phyloP scores from a whole-genome alignment of 2,113 vertebrate species.

The Dolichotis patagonum region DNA sequence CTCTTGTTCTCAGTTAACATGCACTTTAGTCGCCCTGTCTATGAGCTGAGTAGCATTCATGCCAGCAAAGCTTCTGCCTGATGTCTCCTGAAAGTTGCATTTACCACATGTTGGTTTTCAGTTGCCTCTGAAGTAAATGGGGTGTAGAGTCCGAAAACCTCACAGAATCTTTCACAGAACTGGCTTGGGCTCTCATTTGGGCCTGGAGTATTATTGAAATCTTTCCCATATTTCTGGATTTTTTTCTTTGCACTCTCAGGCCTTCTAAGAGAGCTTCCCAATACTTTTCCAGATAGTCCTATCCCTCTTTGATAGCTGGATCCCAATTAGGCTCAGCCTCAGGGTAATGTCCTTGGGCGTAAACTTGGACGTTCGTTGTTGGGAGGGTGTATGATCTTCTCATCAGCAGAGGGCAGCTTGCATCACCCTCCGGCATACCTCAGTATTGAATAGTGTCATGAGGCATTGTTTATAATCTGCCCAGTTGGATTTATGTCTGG shows the following conservation, averaged over 20 bases:
- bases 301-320: not conserved
- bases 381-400: not conserved
- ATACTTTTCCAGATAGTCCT: not conserved
- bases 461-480: not conserved
- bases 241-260: not conserved
- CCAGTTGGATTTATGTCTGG: too few species aligned
- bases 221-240: not conserved
- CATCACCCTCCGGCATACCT: not conserved
- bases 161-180: not conserved
- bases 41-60: not conserved
- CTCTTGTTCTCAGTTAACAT: not conserved
- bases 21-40: not conserved
- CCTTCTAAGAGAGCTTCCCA: not conserved
- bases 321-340: not conserved
- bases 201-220: not conserved
- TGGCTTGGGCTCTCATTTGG: too few species aligned
- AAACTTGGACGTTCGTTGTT: not conserved
- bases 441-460: not conserved
- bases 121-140: not conserved
- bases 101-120: not conserved
- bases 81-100: not conserved
- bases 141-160: not conserved
- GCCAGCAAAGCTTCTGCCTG: not conserved
- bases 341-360: not conserved
- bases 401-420: not conserved